A percentile compares a stretch with the other conserved stretches of the same genome.
Conservation (phyloP, 2,113 vertebrate genomes). For the Urocolius indicus region DNA sequence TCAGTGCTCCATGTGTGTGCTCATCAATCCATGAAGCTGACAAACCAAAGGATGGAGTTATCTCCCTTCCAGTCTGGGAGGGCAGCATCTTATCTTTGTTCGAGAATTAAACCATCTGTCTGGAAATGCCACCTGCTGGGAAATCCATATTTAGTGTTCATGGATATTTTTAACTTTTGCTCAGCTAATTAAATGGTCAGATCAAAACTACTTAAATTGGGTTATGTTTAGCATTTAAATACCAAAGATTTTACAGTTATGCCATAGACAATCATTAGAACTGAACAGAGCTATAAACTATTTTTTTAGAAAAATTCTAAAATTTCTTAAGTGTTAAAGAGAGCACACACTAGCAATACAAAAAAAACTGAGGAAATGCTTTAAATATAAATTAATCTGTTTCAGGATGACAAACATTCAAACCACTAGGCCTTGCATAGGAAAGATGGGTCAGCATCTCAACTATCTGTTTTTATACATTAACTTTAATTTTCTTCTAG, state of each 20-base stretch:
- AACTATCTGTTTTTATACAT: neutral
- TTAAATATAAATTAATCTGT: neutral
- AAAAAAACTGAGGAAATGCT: neutral
- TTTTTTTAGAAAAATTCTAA: neutral
- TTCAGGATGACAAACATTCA: neutral
- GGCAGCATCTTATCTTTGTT: neutral
- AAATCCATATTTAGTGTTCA: neutral
- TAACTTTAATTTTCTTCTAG: neutral
- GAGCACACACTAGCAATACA: neutral
- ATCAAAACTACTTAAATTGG: neutral
- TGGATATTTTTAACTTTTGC: neutral
- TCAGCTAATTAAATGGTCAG: neutral
- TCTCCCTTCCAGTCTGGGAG: neutral
- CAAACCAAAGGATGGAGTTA: neutral
- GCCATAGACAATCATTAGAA: neutral
- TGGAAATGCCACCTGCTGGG: slow-evolving; percentile 18
- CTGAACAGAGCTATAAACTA: neutral
- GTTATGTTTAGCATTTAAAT: slow-evolving; percentile 30
- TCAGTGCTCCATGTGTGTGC: accelerated
- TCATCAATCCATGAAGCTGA: neutral
- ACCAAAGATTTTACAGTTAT: neutral
- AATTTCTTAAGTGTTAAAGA: neutral
- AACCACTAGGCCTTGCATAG: neutral
- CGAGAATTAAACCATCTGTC: neutral
- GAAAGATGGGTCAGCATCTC: neutral